These are phyloP conservation scores for Haliclystus octoradiatus DNA, from an alignment of 30 jellyfish, hydroid and myxozoan species.

Conservation along the genomic window DNA sequence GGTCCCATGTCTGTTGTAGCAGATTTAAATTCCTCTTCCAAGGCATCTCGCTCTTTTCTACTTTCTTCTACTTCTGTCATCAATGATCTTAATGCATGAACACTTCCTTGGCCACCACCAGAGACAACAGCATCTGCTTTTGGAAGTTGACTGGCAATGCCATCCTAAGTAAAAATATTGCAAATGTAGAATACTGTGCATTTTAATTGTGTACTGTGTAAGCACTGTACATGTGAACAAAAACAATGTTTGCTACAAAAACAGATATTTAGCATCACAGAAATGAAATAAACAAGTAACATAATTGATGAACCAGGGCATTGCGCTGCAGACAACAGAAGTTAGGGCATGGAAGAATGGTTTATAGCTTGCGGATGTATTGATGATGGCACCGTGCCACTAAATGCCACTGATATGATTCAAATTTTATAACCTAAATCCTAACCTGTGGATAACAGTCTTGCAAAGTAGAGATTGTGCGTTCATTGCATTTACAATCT, in stretches of 20 bases:
- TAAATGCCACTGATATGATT: too few relatives aligned
- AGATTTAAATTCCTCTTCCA: slow-evolving; percentile 72
- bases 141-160: slow-evolving; percentile 58
- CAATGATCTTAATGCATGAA: slow-evolving; percentile 33
- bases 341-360: too few relatives aligned
- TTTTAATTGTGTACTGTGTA: neutral
- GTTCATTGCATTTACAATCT: too few relatives aligned
- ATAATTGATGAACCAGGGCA: too few relatives aligned
- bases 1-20: slow-evolving; percentile 60
- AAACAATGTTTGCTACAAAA: neutral
- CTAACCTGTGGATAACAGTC: too few relatives aligned
- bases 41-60: slow-evolving; percentile 41
- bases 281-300: neutral
- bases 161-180: slow-evolving; percentile 16
- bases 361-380: too few relatives aligned
- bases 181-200: neutral
- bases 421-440: too few relatives aligned
- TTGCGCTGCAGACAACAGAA: too few relatives aligned
- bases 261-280: neutral
- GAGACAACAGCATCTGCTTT: slow-evolving; percentile 38
- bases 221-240: neutral
- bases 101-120: slow-evolving; percentile 46
- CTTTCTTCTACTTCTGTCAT: slow-evolving; percentile 65
- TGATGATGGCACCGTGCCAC: too few relatives aligned
- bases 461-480: too few relatives aligned